Conservation (phyloP, 2,113 vertebrate species). For the Poecilia latipinna region DNA sequence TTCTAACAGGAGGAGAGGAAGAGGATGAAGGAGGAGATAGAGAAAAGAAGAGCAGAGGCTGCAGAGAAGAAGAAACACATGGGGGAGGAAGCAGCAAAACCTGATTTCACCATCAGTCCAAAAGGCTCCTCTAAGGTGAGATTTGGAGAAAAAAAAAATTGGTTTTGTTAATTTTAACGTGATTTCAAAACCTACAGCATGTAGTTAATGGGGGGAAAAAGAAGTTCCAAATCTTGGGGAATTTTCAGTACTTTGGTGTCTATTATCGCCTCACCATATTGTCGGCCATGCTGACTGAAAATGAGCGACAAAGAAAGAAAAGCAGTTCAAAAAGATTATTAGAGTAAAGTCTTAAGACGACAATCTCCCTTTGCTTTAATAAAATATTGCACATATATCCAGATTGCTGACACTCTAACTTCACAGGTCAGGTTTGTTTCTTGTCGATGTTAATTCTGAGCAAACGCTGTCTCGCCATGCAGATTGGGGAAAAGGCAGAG, state of each 20-base stretch:
- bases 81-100: constrained; percentile 81
- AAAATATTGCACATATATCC: background rate
- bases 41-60: constrained; percentile 92
- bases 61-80: constrained; percentile 97
- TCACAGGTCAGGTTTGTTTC: background rate
- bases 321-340: too few relatives aligned
- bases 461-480: constrained; percentile 17
- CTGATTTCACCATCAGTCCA: constrained; percentile 87
- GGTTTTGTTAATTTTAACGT: background rate
- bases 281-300: background rate
- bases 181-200: background rate
- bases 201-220: too few relatives aligned
- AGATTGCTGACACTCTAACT: background rate
- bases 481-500: constrained; percentile 95
- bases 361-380: background rate
- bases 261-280: background rate
- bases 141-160: background rate
- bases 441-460: background rate
- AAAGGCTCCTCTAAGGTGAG: constrained; percentile 94
- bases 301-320: background rate
- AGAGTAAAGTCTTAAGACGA: background rate
- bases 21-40: constrained; percentile 95
- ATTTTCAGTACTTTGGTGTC: background rate
- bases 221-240: too few relatives aligned
- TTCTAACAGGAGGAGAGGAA: constrained; percentile 90